phyloP scores from a whole-genome alignment of 2,113 vertebrate genomes.

The Pitta sordida region DNA sequence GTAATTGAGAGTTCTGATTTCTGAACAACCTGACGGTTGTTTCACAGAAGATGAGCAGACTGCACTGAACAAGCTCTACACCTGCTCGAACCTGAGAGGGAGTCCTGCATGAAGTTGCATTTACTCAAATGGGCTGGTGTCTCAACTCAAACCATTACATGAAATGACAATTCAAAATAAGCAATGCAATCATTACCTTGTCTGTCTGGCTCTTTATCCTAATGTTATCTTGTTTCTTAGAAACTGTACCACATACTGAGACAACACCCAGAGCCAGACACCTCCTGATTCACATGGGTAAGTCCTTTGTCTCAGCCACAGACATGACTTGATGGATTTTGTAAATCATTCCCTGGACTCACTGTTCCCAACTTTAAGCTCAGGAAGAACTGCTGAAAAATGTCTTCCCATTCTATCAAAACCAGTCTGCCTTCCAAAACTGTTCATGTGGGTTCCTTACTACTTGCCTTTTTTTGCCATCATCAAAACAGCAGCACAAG shows the following conservation, averaged over 20 bases:
- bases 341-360: neutral
- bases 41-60: neutral
- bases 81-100: neutral
- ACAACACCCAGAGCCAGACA: neutral
- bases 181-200: neutral
- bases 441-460: accelerated
- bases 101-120: neutral
- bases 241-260: neutral
- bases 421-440: neutral
- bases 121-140: neutral
- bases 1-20: neutral
- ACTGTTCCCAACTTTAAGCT: neutral
- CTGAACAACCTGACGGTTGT: neutral
- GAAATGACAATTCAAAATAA: neutral
- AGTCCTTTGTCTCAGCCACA: neutral
- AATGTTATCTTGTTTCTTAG: neutral
- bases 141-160: neutral
- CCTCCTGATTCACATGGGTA: neutral
- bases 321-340: neutral
- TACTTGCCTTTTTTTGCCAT: neutral
- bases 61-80: neutral
- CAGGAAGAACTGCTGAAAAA: neutral
- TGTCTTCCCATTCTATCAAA: neutral
- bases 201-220: neutral
- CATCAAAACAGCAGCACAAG: neutral